phyloP scores from a whole-genome alignment of 1,140 invertebrate genomes.

The Batillaria attramentaria region DNA sequence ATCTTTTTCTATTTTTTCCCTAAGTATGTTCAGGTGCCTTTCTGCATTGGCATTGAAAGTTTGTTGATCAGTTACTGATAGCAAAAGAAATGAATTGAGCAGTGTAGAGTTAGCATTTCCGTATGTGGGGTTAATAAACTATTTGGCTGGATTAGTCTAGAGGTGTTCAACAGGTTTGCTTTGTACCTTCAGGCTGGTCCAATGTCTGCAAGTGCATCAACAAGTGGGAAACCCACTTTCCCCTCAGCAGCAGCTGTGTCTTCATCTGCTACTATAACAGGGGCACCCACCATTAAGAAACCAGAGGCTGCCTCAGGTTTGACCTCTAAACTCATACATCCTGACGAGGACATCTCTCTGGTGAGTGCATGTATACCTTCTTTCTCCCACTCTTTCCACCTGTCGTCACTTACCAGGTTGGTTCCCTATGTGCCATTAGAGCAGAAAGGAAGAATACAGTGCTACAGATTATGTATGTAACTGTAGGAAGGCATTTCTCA shows the following conservation, averaged over 20 bases:
- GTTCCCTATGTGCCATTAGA: neutral
- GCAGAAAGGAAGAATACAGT: too few relatives aligned
- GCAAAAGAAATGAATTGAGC: too few relatives aligned
- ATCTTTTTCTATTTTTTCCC: too few relatives aligned
- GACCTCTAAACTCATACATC: slow-evolving; percentile 93
- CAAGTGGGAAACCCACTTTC: slow-evolving; percentile 56
- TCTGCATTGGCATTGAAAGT: too few relatives aligned
- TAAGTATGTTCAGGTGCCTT: too few relatives aligned
- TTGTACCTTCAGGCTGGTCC: slow-evolving; percentile 15
- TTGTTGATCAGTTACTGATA: too few relatives aligned
- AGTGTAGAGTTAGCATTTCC: too few relatives aligned
- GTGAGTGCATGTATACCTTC: slow-evolving; percentile 72
- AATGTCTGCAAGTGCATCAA: slow-evolving; percentile 55
- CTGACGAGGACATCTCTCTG: slow-evolving; percentile 91
- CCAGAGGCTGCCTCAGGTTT: slow-evolving; percentile 84
- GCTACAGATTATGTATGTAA: too few relatives aligned
- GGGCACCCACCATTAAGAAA: slow-evolving; percentile 75
- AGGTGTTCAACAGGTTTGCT: neutral
- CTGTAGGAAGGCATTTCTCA: too few relatives aligned
- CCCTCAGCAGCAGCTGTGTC: slow-evolving; percentile 59
- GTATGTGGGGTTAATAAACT: too few relatives aligned
- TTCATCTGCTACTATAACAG: slow-evolving; percentile 65
- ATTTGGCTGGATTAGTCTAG: too few relatives aligned
- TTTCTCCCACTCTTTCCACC: too few relatives aligned
- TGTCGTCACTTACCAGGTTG: neutral